phyloP scores from a whole-genome alignment of 2,888 invertebrate species.

The Phengaris alcon region DNA sequence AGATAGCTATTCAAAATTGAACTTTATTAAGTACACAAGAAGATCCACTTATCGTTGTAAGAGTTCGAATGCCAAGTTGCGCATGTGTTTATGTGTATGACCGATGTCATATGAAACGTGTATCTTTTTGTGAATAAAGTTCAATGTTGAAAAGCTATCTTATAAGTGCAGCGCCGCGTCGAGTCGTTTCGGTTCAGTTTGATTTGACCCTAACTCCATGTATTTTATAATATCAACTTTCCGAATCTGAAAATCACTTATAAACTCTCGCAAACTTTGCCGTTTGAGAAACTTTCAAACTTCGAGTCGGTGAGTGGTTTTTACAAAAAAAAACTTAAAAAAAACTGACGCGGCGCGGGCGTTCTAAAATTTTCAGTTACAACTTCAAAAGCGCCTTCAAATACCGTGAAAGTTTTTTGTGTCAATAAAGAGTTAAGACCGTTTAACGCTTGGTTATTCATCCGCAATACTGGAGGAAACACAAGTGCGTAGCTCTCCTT shows the following conservation, averaged over 20 bases:
- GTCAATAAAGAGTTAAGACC: not conserved
- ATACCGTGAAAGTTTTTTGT: not conserved
- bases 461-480: not conserved
- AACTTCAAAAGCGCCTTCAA: not conserved
- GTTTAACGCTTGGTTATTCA: not conserved
- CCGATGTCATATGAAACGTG: no score
- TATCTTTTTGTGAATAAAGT: no score
- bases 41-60: no score
- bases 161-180: no score
- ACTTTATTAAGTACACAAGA: no score
- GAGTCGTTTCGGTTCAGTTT: no score
- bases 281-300: constrained; percentile 2
- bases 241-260: constrained; percentile 12
- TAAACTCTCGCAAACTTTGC: not conserved
- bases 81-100: no score
- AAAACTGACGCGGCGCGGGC: not conserved
- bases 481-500: not conserved
- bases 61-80: no score
- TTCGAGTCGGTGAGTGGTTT: not conserved
- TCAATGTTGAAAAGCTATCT: no score
- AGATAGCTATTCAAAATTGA: no score
- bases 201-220: not conserved
- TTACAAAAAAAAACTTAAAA: not conserved
- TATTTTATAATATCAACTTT: not conserved
- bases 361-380: constrained; percentile 18